Evolutionary conservation across 2,888 invertebrate genomes (phyloP).

Genomic region (Stegana nigrithorax): DNA sequence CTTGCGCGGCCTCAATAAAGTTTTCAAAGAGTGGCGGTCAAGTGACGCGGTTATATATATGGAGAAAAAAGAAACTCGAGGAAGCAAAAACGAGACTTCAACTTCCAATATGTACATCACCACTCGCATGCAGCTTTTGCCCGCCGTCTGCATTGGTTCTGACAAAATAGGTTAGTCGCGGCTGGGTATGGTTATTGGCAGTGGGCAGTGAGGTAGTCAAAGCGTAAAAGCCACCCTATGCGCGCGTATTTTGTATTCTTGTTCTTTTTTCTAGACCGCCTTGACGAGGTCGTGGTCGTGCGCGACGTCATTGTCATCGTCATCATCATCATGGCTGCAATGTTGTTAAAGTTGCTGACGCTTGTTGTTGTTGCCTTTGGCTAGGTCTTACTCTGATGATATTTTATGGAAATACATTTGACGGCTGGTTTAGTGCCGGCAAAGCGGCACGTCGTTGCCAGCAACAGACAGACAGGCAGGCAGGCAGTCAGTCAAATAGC

Average conservation of each 20-base stretch:
- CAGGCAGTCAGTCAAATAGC: too few relatives aligned
- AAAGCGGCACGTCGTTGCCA: too few relatives aligned
- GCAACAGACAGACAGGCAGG: background rate
- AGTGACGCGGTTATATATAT: background rate
- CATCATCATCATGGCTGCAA: background rate
- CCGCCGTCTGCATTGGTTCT: constrained; percentile 19
- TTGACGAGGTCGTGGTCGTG: constrained; percentile 18
- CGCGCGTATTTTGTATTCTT: background rate
- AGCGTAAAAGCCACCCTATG: background rate
- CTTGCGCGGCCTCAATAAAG: constrained; percentile 12
- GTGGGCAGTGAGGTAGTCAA: background rate
- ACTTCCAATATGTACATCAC: too few relatives aligned
- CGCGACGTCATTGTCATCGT: constrained; percentile 17
- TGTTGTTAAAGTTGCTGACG: background rate
- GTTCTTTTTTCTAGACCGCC: constrained; percentile 5
- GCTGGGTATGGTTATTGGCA: constrained; percentile 18
- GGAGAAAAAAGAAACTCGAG: too few relatives aligned
- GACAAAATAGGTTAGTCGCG: constrained; percentile 39
- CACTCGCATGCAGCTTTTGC: too few relatives aligned
- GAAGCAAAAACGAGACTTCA: too few relatives aligned
- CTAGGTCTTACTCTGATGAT: constrained; percentile 3
- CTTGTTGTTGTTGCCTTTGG: constrained; percentile 6
- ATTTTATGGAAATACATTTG: constrained; percentile 63
- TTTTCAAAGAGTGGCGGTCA: constrained; percentile 16
- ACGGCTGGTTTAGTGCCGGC: constrained; percentile 56